Base-by-base conservation (phyloP, 2,113 vertebrate genomes). In the Phalacrocorax aristotelis region DNA sequence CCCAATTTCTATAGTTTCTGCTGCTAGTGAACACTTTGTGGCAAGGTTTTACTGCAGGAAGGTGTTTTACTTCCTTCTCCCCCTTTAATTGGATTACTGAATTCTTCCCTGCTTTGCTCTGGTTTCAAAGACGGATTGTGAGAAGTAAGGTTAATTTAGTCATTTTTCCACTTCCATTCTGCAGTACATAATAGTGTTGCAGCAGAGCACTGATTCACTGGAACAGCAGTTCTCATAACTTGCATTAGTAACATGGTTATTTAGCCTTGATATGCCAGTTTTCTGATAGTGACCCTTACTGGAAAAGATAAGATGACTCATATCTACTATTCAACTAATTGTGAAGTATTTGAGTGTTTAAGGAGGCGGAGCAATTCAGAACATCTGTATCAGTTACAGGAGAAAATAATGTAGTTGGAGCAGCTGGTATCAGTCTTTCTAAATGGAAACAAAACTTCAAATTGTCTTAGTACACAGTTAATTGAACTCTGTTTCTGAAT, bases 241-340 rank as follows among this genome's bases (percentile, higher is more conserved):
- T 90, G 62, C 49, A 22, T 61, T 80, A 40, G 58, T 90, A 62
- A 46, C 17, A 1, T 80, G 62, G 42, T 77, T 94, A 69, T 78
- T 94, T 78, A 82, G 84, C 38, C 29, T 92, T 91, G 60, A 42
- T 81, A 34, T 87, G 94, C 87, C 95, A 87, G 11, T 87, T 96
- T 96, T 94, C 77, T 75, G 52, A 6, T 25, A 89, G 46, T 65
- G 68, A 81, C 51, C 72, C 89, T 93, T 96, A 72, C 74, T 95
- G 93, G 93, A 93, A 96, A 89, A 93, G 78, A 89, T 90, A 60
- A 70, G 87, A 85, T 96, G 94, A 97, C 58, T 96, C 91, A 87
- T 32, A 54, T 80, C 44, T 79, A 83, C 57, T 82, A 1, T 87
- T 91, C 72, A 84, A 40, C 57, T 91, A 75, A 87, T 61, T 75